phyloP scores from a whole-genome alignment of 2,113 vertebrate species.

The Sander vitreus region DNA sequence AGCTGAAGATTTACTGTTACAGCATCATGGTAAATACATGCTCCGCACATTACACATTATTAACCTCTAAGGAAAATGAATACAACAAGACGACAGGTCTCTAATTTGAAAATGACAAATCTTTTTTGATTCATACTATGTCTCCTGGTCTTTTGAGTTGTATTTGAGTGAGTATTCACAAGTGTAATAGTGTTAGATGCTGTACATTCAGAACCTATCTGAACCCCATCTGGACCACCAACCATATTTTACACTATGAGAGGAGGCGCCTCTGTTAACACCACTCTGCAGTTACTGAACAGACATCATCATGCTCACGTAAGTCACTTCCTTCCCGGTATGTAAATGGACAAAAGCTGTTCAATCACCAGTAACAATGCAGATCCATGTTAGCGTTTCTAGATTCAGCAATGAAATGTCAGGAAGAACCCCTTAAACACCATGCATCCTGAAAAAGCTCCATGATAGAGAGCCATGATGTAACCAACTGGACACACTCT shows the following conservation, averaged over 20 bases:
- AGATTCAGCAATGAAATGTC: background rate
- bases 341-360: too few relatives aligned
- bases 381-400: background rate
- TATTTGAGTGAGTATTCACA: background rate
- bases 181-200: too few relatives aligned
- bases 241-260: too few relatives aligned
- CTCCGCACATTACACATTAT: background rate
- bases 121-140: background rate
- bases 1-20: background rate
- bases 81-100: background rate
- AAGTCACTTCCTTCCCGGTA: too few relatives aligned
- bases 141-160: background rate
- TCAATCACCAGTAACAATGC: too few relatives aligned
- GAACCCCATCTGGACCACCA: too few relatives aligned
- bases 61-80: background rate
- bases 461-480: background rate
- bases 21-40: background rate
- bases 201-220: too few relatives aligned
- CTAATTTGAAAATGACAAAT: background rate
- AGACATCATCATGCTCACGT: too few relatives aligned
- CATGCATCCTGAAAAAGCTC: background rate
- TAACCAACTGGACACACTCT: background rate
- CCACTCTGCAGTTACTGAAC: too few relatives aligned
- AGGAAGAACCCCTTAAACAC: background rate
- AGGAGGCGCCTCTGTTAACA: too few relatives aligned